phyloP scores from a whole-genome alignment of 2,888 invertebrate genomes.

The Dryadula phaetusa region DNA sequence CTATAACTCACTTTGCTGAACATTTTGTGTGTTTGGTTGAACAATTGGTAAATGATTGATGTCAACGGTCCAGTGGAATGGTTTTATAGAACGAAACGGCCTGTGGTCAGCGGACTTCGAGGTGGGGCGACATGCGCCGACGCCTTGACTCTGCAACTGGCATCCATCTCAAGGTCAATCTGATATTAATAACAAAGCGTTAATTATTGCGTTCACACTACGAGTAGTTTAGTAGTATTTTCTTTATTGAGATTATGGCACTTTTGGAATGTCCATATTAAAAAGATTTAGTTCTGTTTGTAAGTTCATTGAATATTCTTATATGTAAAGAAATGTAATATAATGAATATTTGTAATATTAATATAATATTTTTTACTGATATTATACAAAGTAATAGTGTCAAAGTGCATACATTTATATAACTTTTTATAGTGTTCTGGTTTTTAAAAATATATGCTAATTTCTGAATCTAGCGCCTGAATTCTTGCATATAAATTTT shows the following conservation, averaged over 20 bases:
- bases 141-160: constrained; percentile 68
- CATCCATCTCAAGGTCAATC: constrained; percentile 58
- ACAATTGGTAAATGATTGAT: constrained; percentile 66
- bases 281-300: background rate
- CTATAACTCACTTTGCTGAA: constrained; percentile 68
- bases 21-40: constrained; percentile 65
- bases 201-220: constrained; percentile 49
- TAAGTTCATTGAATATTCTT: background rate
- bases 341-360: background rate
- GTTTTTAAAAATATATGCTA: background rate
- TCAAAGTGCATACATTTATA: background rate
- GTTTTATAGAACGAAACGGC: constrained; percentile 65
- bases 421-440: too few species aligned
- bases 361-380: background rate
- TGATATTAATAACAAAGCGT: constrained; percentile 50
- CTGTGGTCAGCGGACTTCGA: constrained; percentile 45
- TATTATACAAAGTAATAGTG: background rate
- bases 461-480: background rate
- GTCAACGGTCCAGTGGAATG: constrained; percentile 61
- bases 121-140: constrained; percentile 49
- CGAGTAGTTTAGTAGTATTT: background rate
- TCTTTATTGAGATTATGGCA: constrained; percentile 19
- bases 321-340: too few species aligned
- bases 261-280: constrained; percentile 2
- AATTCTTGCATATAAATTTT: background rate